A percentile compares a stretch with the other conserved stretches of the same genome.
Evolutionary conservation across 2,113 vertebrate genomes (phyloP).

Genomic region (Anolis sagrei): DNA sequence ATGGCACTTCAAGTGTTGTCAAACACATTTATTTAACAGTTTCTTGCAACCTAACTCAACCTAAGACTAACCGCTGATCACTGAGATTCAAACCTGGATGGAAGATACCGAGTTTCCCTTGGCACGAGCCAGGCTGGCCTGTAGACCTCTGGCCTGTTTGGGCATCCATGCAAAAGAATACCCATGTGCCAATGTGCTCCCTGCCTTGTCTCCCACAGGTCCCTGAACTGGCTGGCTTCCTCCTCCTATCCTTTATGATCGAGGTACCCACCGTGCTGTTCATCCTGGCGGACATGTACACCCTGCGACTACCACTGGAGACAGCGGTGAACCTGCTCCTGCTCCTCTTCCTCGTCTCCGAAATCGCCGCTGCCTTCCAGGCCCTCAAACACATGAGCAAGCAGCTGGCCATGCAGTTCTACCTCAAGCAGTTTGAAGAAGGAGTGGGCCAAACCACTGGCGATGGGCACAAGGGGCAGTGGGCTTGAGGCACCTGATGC

Average conservation of each 20-base stretch:
- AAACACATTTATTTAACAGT: too few species aligned
- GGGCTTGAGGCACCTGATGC: background rate
- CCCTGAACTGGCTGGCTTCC: conserved; percentile 86
- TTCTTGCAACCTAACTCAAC: too few species aligned
- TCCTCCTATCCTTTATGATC: conserved; percentile 84
- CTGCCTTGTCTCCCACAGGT: conserved; percentile 69
- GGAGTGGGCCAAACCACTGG: conserved; percentile 29
- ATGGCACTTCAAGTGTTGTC: too few species aligned
- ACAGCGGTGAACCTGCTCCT: conserved; percentile 75
- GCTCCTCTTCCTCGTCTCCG: conserved; percentile 75
- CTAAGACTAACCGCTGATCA: too few species aligned
- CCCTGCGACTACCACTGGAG: conserved; percentile 82
- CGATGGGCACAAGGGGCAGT: background rate
- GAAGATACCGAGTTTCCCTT: too few species aligned
- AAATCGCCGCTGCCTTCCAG: conserved; percentile 77
- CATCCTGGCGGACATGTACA: conserved; percentile 79
- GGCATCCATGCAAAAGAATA: background rate
- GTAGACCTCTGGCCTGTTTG: too few species aligned
- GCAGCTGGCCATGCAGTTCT: conserved; percentile 80
- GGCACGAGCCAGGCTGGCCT: too few species aligned
- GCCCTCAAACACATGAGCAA: conserved; percentile 79
- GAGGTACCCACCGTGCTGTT: conserved; percentile 88
- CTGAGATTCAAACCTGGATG: too few species aligned
- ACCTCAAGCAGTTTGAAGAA: conserved; percentile 74
- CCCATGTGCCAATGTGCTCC: background rate